Conservation (phyloP, 2,797 vertebrate genomes). For the Manis pentadactyla region DNA sequence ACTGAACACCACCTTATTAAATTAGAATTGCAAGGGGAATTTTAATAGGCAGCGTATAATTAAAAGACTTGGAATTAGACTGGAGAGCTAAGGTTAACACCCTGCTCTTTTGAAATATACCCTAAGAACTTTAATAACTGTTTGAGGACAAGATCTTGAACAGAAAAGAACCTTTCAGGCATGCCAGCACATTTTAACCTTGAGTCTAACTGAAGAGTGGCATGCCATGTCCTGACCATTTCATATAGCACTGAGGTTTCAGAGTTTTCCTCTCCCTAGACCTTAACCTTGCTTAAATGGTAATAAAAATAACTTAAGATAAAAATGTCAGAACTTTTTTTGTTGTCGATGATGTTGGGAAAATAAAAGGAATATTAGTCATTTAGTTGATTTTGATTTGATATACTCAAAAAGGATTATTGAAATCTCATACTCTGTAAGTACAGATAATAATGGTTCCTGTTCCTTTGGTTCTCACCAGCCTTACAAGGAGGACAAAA, state of each 20-base stretch:
- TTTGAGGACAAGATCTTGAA: conserved; percentile 7
- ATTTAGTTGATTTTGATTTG: conserved; percentile 22
- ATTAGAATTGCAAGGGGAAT: conserved; percentile 63
- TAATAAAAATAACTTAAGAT: not conserved
- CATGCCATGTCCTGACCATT: conserved; percentile 31
- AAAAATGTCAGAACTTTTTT: not conserved
- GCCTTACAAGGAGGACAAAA: not conserved
- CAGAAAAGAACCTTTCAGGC: conserved; percentile 6
- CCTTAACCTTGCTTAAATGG: conserved; percentile 39
- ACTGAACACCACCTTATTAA: conserved; percentile 57
- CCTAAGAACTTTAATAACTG: conserved; percentile 43
- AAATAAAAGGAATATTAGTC: conserved; percentile 18
- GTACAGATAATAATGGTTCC: not conserved
- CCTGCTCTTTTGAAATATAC: conserved; percentile 59
- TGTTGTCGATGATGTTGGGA: conserved; percentile 1
- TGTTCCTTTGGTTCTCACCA: not conserved
- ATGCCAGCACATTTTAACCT: conserved; percentile 13
- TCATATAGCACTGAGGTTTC: not conserved
- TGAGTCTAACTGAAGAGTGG: conserved; percentile 42
- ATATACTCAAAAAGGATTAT: conserved; percentile 26
- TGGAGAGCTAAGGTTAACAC: conserved; percentile 63
- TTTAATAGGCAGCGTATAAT: conserved; percentile 67
- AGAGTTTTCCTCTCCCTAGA: not conserved
- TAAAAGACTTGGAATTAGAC: conserved; percentile 62
- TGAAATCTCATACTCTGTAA: conserved; percentile 4